phyloP scores from a whole-genome alignment of 2,888 invertebrate species.

The Campopleginae sp. region DNA sequence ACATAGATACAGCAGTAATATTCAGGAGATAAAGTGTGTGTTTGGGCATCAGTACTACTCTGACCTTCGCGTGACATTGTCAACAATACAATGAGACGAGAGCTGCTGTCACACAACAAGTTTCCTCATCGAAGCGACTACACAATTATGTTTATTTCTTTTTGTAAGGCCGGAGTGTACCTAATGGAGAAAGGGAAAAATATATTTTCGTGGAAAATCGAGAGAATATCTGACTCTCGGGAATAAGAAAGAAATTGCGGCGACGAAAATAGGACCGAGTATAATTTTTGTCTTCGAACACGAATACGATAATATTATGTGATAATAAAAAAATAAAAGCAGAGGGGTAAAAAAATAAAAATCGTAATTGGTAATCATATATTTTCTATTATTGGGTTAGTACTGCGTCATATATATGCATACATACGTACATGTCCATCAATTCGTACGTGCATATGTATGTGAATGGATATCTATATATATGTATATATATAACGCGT shows the following conservation, averaged over 20 bases:
- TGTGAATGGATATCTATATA: conserved; percentile 31
- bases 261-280: neutral
- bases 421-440: conserved; percentile 73
- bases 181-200: conserved; percentile 13
- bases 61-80: conserved; percentile 36
- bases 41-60: conserved; percentile 16
- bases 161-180: conserved; percentile 42
- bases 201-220: conserved; percentile 28
- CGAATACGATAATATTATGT: conserved; percentile 24
- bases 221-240: neutral
- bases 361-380: conserved; percentile 82
- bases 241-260: neutral
- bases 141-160: conserved; percentile 43
- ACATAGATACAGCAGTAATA: conserved; percentile 27
- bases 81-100: conserved; percentile 35
- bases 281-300: neutral
- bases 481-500: conserved; percentile 49
- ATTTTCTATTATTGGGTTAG: conserved; percentile 82
- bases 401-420: conserved; percentile 77
- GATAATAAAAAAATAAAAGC: conserved; percentile 69
- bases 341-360: conserved; percentile 70
- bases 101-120: conserved; percentile 13
- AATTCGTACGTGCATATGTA: conserved; percentile 50
- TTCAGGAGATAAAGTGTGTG: conserved; percentile 7
- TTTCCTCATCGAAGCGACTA: conserved; percentile 55